Base-by-base conservation (phyloP, 2,113 vertebrate genomes). In the Acinonyx jubatus region DNA sequence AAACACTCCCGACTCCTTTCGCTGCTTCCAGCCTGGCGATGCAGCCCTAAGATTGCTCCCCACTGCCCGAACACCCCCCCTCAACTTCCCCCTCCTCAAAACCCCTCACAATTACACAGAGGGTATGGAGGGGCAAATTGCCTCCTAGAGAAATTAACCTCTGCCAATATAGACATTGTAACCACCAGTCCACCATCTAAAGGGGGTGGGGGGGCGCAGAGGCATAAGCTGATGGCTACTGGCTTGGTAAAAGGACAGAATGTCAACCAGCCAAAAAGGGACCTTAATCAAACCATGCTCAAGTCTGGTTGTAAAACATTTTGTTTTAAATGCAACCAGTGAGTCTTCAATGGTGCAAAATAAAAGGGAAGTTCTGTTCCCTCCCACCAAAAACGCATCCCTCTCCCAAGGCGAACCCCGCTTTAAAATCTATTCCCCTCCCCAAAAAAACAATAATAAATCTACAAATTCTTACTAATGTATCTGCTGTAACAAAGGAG, bases 401-500 rank as follows among this genome's bases (percentile, higher is more conserved):
- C 5, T 84, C 65, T 87, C 94, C 23, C 81, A 86, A 97, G 45
- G 61, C 86, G 90, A 96, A 91, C 2, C 78, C 93, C 89, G 48
- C 80, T 93, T n/a, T 76, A 86, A 97, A 52, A 96, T 68, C 92
- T 90, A 84, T 57, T 91, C 18, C 69, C 93, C 50, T 50, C 74
- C 96, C 85, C 23, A 14, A 48, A 61, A 61, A 97, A 97, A 98
- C 71, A 96, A 98, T 69, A 96, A 97, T 83, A 97, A 97, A 98
- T 63, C 97, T 98, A 94, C 97, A 97, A 98, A 98, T 98, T 99
- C 98, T 99, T 98, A 99, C 98, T 98, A 99, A 98, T 94, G 98
- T 98, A 96, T 98, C 98, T 98, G 98, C 98, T 80, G 97, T 98
- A 99, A 99, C 99, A 99, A 99, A 99, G 99, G 98, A 98, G 98